A percentile compares a stretch with the other conserved stretches of the same genome.
These are phyloP conservation scores for Blera fallax DNA, from an alignment of 2,888 invertebrate species.

Conservation along the genomic window DNA sequence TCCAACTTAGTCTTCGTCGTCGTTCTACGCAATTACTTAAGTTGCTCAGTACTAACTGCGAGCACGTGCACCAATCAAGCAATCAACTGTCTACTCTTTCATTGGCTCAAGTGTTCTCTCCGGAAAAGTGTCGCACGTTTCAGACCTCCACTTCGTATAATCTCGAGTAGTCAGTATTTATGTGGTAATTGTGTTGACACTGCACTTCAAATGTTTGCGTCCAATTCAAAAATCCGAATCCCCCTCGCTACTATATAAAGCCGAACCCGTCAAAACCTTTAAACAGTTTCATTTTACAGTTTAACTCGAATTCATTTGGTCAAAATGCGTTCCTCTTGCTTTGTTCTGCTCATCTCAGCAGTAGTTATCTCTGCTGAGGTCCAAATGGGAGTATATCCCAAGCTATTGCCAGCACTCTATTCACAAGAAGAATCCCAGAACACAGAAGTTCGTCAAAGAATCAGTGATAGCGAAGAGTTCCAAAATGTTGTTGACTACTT, in stretches of 20 bases:
- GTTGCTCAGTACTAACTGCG: background rate
- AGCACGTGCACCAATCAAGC: conserved; percentile 16
- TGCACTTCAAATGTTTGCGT: conserved; percentile 25
- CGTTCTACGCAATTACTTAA: background rate
- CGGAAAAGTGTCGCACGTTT: conserved; percentile 20
- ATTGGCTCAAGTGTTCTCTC: conserved; percentile 7
- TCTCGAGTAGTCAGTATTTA: conserved; percentile 27
- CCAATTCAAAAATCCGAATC: background rate
- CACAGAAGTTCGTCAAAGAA: background rate
- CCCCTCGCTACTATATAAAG: conserved; percentile 3
- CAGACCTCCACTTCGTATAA: conserved; percentile 3
- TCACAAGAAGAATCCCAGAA: background rate
- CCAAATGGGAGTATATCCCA: conserved; percentile 10
- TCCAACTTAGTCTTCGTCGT: background rate
- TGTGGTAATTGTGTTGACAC: conserved; percentile 28
- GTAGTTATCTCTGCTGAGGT: conserved; percentile 35
- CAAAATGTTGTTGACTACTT: conserved; percentile 44
- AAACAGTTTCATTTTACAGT: background rate
- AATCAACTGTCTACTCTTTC: background rate
- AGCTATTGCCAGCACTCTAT: conserved; percentile 1
- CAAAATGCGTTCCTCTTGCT: conserved; percentile 52
- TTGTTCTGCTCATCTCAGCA: conserved; percentile 41
- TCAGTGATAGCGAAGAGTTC: conserved; percentile 48
- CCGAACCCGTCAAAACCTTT: background rate
- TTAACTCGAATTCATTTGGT: background rate